Evolutionary conservation across 2,113 vertebrate species (phyloP), one percentile per base, ranked within the genome.

Genomic region (Bostrychus sinensis): DNA sequence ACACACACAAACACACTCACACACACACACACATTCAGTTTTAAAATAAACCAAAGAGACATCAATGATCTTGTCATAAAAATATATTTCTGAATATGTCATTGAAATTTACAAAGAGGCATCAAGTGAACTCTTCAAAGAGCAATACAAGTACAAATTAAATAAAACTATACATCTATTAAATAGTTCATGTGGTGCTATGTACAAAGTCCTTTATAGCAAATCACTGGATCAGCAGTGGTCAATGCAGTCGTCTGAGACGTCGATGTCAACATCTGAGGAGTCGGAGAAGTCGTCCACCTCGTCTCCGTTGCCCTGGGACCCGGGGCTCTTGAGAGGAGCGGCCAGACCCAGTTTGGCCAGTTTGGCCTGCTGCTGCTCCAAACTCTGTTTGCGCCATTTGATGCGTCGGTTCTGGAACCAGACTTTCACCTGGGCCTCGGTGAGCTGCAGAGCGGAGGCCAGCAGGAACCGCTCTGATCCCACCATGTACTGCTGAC

Each of bases 401-500:
- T 94, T 94, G 77, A 94, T 94, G 78, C 93, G 91, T 57, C 93
- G 74, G 82, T 94, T 94, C 80, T 94, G 93, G 77, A 94, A 94
- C 93, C 93, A 94, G 1, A 94, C 93, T 81, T 94, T 94, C 19
- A 94, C 92, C 93, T 94, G 73, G 14, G 93, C 93, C 48, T 95
- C 93, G 0, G 90, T 93, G 56, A 95, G 93, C 51, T 79, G 92
- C 34, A 94, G 86, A 1, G 92, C 83, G 0, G 93, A 91, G 2
- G 94, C 93, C 1, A 95, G 86, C 30, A 94, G 86, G 69, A 94
- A 93, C 36, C 93, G 79, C 81, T 95, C 92, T 0, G 89, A 92
- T 1, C 94, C 94, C 48, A 94, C 93, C 93, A 93, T 92, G 85
- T 94, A 94, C 86, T 93, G 94, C 87, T 95, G 94, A 51, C 93